Conservation (phyloP, 2,888 invertebrate species). For the Pharmacophagus antenor region DNA sequence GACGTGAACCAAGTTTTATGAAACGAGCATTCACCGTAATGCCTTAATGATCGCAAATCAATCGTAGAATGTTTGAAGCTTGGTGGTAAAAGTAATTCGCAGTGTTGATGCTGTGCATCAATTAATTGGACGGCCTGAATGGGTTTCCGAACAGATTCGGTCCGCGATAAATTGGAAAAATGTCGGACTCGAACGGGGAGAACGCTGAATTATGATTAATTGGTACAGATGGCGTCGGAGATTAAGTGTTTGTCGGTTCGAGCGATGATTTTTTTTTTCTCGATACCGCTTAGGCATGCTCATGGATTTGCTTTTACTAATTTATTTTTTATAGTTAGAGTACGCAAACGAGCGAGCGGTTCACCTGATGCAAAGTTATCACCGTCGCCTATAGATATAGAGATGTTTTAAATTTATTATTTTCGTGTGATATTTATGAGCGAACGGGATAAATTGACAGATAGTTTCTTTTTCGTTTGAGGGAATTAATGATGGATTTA, state of each 20-base stretch:
- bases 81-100: slow-evolving; percentile 15
- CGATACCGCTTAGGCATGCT: not conserved
- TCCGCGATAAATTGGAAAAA: slow-evolving; percentile 29
- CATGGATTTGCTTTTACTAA: no score
- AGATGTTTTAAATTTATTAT: no score
- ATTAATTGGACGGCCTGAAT: slow-evolving; percentile 22
- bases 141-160: slow-evolving; percentile 25
- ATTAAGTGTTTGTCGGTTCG: slow-evolving; percentile 19
- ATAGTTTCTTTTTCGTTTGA: no score
- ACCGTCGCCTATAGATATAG: no score
- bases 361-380: no score
- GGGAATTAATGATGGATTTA: no score
- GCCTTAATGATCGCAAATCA: not conserved
- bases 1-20: no score
- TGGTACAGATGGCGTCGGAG: slow-evolving; percentile 22
- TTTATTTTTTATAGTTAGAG: no score
- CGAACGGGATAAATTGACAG: no score
- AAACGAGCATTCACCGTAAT: not conserved
- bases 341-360: no score
- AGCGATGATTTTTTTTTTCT: not conserved
- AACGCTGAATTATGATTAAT: slow-evolving; percentile 27
- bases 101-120: slow-evolving; percentile 9
- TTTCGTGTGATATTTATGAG: no score
- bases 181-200: slow-evolving; percentile 13
- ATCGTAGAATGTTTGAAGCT: not conserved